phyloP scores from a whole-genome alignment of 2,797 vertebrate species.

The Chloroceryle inda region DNA sequence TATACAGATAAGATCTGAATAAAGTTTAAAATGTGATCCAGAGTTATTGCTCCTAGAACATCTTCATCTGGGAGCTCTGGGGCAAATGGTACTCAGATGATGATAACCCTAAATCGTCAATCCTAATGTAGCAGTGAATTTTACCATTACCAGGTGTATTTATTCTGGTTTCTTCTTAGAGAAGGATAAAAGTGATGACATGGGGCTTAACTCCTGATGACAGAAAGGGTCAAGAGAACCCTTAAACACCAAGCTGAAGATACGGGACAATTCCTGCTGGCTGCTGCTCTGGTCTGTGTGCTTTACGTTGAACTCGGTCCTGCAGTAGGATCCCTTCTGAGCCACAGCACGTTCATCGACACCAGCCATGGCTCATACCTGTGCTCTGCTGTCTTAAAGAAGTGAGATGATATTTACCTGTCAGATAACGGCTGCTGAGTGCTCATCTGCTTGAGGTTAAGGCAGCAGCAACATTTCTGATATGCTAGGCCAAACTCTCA shows the following conservation, averaged over 20 bases:
- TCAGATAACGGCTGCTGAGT: not conserved
- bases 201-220: not conserved
- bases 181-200: not conserved
- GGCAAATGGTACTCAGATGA: not conserved
- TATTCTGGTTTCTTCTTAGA: not conserved
- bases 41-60: not conserved
- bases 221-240: not conserved
- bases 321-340: rapidly evolving
- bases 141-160: not conserved
- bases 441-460: not conserved
- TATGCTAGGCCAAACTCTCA: not conserved
- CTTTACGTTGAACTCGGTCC: not conserved
- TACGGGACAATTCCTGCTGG: not conserved
- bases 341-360: not conserved
- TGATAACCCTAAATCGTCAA: not conserved
- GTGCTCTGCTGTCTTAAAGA: not conserved
- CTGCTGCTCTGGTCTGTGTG: not conserved
- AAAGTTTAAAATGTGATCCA: not conserved
- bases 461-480: not conserved
- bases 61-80: not conserved
- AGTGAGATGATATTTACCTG: not conserved
- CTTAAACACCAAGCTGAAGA: not conserved
- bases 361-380: not conserved
- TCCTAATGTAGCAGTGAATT: not conserved
- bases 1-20: not conserved